Conservation (phyloP, 2,113 vertebrate genomes). For the Xenotilapia leptura region DNA sequence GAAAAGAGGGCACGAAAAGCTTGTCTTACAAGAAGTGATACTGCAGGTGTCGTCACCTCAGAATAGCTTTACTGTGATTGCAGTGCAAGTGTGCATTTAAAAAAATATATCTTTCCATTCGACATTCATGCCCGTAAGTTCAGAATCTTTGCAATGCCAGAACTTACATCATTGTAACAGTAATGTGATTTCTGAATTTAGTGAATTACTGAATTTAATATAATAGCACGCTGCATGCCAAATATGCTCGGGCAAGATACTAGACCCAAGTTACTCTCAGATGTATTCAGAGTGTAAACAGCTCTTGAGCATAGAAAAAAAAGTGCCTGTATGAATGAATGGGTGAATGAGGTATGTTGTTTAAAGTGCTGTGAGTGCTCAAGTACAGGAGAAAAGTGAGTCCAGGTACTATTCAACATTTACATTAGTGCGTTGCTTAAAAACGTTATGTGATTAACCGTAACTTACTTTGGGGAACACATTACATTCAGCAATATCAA, state of each 20-base stretch:
- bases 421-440: background rate
- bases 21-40: background rate
- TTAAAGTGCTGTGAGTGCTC: background rate
- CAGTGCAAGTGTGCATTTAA: background rate
- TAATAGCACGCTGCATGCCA: background rate
- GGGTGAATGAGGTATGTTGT: background rate
- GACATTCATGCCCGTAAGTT: rapidly evolving
- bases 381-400: background rate
- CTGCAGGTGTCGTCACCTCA: background rate
- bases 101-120: background rate
- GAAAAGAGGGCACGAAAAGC: background rate
- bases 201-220: background rate
- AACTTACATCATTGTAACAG: rapidly evolving
- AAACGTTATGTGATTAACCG: background rate
- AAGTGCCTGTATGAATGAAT: background rate
- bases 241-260: rapidly evolving
- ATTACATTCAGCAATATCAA: background rate
- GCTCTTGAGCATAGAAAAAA: background rate
- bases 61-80: background rate
- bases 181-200: background rate
- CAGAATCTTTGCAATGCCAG: rapidly evolving
- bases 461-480: background rate
- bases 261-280: background rate
- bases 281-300: background rate
- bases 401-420: background rate